phyloP scores from a whole-genome alignment of 2,888 invertebrate genomes.

The Apeira syringaria region DNA sequence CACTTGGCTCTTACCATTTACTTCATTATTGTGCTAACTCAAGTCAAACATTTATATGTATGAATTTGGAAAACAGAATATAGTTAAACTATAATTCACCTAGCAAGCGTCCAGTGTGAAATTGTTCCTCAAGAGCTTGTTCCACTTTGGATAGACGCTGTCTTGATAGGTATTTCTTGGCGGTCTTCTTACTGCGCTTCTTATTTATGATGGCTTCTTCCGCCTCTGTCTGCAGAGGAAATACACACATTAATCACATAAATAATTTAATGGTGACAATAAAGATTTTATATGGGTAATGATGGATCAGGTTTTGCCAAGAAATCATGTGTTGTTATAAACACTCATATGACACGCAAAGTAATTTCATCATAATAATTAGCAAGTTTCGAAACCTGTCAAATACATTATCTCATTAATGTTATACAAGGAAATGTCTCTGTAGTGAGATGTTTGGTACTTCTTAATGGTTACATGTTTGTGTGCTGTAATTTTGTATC shows the following conservation, averaged over 20 bases:
- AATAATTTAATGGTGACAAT: not conserved
- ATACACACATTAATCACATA: not conserved
- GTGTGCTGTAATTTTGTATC: no score
- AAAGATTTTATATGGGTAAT: not conserved
- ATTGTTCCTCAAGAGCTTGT: constrained; percentile 96
- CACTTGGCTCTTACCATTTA: no score
- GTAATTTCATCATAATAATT: constrained; percentile 38
- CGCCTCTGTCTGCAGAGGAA: constrained; percentile 89
- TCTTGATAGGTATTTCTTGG: constrained; percentile 95
- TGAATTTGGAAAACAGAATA: no score
- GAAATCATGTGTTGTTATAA: constrained; percentile 34
- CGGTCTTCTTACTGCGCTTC: constrained; percentile 96
- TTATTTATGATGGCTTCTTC: constrained; percentile 97
- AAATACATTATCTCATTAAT: no score
- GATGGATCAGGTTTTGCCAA: constrained; percentile 37
- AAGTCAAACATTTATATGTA: no score
- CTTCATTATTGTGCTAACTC: no score
- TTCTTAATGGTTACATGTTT: no score
- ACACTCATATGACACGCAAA: constrained; percentile 85
- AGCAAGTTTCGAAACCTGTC: no score
- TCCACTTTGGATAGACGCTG: constrained; percentile 98
- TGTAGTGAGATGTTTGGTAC: no score
- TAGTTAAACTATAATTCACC: constrained; percentile 87
- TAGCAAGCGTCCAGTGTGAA: constrained; percentile 96
- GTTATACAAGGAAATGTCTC: no score